A percentile compares a stretch with the other conserved stretches of the same genome.
phyloP scores from a whole-genome alignment of 2,888 invertebrate genomes.

The Lepas anatifera region DNA sequence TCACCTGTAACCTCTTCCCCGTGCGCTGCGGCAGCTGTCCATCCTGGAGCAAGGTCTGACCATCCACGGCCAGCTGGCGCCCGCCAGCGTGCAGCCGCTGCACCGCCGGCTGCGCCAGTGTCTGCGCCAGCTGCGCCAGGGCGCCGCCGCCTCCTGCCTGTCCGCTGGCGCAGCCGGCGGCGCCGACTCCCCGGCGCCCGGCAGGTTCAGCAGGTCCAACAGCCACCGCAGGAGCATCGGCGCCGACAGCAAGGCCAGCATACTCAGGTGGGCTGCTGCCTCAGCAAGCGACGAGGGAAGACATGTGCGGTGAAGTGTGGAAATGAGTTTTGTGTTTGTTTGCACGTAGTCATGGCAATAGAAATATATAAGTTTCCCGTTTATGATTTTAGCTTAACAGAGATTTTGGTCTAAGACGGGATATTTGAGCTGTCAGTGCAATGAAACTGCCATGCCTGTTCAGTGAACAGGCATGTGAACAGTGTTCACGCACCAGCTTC shows the following conservation, averaged over 20 bases:
- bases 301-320: no score
- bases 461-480: no score
- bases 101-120: slow-evolving; percentile 72
- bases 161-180: neutral
- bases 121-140: neutral
- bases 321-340: no score
- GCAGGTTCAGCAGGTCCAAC: neutral
- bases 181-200: neutral
- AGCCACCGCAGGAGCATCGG: slow-evolving; percentile 1
- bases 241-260: slow-evolving; percentile 6
- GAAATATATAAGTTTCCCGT: no score
- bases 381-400: no score
- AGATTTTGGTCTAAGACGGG: no score
- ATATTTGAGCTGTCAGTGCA: no score
- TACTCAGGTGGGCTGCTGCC: neutral
- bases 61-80: slow-evolving; percentile 73
- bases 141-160: neutral
- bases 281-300: no score
- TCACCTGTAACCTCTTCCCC: no score
- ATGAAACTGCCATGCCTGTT: no score
- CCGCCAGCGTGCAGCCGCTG: slow-evolving; percentile 76
- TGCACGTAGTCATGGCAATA: no score
- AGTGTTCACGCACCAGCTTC: no score
- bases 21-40: neutral
- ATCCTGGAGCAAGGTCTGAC: slow-evolving; percentile 66